Evolutionary conservation across 35 echinoderm and acorn worm species (phyloP).

Genomic region (Anneissia japonica): DNA sequence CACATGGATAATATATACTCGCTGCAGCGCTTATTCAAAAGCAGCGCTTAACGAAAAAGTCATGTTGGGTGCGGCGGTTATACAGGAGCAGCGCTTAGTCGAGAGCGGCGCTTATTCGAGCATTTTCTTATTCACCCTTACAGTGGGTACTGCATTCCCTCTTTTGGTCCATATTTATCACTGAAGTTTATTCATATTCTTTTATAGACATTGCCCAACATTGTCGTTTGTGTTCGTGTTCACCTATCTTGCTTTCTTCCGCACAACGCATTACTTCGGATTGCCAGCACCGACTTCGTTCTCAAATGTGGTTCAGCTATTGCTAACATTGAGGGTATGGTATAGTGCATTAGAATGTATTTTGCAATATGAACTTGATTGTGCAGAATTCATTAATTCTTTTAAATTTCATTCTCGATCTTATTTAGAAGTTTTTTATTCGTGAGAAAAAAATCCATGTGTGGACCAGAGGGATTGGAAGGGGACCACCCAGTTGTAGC

Average conservation of each 20-base stretch:
- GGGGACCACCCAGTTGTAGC: too few species aligned
- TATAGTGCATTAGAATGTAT: too few species aligned
- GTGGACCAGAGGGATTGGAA: too few species aligned
- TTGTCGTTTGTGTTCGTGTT: slow-evolving; percentile 78
- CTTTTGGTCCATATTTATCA: too few species aligned
- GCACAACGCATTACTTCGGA: slow-evolving; percentile 76
- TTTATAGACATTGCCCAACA: slow-evolving; percentile 63
- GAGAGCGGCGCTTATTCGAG: too few species aligned
- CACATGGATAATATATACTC: too few species aligned
- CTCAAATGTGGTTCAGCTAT: slow-evolving; percentile 84
- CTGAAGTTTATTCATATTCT: slow-evolving; percentile 26
- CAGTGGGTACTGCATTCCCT: too few species aligned
- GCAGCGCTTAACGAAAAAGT: too few species aligned
- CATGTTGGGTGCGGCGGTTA: too few species aligned
- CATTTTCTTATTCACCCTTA: too few species aligned
- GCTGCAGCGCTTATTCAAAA: too few species aligned
- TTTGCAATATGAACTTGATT: background rate
- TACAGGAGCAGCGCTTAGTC: too few species aligned
- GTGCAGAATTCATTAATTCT: background rate
- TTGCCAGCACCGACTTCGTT: slow-evolving; percentile 71
- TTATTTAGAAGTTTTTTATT: background rate
- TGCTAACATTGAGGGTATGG: slow-evolving; percentile 83
- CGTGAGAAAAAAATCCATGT: background rate
- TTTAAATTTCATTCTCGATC: background rate
- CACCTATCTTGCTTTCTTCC: slow-evolving; percentile 83